Conservation (phyloP, 2,797 vertebrate species). For the Phoxinus dragarum region DNA sequence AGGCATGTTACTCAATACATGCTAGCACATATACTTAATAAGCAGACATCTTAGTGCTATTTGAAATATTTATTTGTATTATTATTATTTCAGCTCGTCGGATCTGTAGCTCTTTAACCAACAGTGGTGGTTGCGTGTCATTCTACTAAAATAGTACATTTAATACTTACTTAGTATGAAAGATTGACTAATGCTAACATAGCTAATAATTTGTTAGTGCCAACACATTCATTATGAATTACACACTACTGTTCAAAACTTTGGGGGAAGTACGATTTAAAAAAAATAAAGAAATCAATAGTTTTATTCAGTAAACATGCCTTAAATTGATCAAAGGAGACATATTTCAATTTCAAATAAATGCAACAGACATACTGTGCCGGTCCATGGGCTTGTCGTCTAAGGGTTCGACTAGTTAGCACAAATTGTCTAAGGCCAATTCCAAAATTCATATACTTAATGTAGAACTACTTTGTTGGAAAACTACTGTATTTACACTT, state of each 20-base stretch:
- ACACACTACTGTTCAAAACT: not conserved
- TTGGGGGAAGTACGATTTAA: not conserved
- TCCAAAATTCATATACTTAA: not conserved
- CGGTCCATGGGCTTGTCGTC: not conserved
- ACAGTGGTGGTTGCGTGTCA: not conserved
- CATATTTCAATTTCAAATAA: not conserved
- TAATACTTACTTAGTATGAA: not conserved
- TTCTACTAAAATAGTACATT: not conserved
- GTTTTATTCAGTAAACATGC: not conserved
- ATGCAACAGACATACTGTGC: not conserved
- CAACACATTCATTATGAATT: not conserved
- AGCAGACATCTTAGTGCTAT: not conserved
- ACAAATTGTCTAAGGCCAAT: not conserved
- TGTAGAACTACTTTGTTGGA: not conserved
- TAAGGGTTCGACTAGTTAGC: not conserved
- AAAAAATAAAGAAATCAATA: not conserved
- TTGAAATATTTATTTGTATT: not conserved
- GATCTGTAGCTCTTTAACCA: not conserved
- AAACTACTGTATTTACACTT: constrained; percentile 13
- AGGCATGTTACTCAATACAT: not conserved
- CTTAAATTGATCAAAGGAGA: not conserved
- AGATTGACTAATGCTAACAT: not conserved
- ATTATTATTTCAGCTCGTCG: not conserved
- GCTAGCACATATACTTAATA: not conserved
- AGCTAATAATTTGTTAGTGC: not conserved